Base-by-base conservation (phyloP, 2,797 vertebrate species). In the Orientallactaga sibirica region DNA sequence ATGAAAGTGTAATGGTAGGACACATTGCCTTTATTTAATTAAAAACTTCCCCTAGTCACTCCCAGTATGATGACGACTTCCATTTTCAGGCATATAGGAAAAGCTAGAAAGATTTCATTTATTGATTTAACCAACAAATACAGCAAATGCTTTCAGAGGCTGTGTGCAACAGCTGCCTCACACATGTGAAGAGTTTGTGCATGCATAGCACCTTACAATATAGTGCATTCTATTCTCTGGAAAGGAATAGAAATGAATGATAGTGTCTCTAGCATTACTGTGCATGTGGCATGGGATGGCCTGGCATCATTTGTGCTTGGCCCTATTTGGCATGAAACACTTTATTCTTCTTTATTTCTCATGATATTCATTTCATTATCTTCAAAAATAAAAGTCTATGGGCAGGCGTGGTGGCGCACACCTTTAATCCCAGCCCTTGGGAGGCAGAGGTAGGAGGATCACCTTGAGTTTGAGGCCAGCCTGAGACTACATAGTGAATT, bases 41-140 rank as follows among this genome's bases (percentile, higher is more conserved):
- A 37, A 73, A 89, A 61, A 90, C 83, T 92, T 67, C 84, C 67
- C 66, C 37, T 75, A 68, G 48, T 87, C 61, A 25, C 62, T 76
- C 29, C 25, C 22, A 92, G 27, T 27, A n/a, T 55, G 55, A 78
- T 4, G 20, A 71, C 24, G 12, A 66, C 27, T 81, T 16, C 14
- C 37, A 22, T 73, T 89, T 91, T 94, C 73, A 52, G 52, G 7
- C 75, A 27, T 71, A 62, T 89, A 62, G 67, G 81, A 95, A 66
- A 85, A 8, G 7, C 22, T 29, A 77, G 61, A 33, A 83, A 83
- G 55, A 87, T 67, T 81, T 67, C 24, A 3, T 6, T 9, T 48
- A 52, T 14, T 64, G 67, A 75, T 62, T 84, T 91, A 9, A 81
- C 62, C 55, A 81, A 66, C 14, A 43, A 68, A 14, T 11, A 48